Evolutionary conservation across 2,113 vertebrate species (phyloP).

Genomic region (Procavia capensis): DNA sequence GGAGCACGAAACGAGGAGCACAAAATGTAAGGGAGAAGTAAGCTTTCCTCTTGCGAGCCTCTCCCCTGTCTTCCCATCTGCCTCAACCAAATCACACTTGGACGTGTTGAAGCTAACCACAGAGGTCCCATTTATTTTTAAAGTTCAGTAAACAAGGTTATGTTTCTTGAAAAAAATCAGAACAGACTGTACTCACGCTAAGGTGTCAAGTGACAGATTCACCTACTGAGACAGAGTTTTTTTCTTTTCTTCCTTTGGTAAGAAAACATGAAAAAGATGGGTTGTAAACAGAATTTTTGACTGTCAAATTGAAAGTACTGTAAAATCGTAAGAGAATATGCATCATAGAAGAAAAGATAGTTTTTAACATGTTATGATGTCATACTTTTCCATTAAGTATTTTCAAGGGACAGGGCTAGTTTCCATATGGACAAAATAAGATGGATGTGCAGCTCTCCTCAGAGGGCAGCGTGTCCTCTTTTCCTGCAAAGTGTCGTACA

Average conservation of each 20-base stretch:
- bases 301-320: neutral
- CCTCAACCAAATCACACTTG: neutral
- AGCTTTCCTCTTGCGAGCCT: neutral
- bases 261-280: neutral
- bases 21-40: constrained; percentile 11
- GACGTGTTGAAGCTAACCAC: neutral
- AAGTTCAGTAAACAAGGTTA: constrained; percentile 41
- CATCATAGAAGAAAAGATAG: neutral
- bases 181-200: neutral
- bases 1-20: constrained; percentile 13
- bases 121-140: constrained; percentile 35
- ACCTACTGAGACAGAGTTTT: neutral
- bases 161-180: neutral
- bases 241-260: no score
- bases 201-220: neutral
- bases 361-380: neutral
- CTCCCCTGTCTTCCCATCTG: constrained; percentile 1
- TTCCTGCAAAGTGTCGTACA: neutral
- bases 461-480: neutral
- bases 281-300: neutral
- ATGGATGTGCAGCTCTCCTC: neutral
- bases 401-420: neutral
- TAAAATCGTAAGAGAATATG: neutral
- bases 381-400: neutral
- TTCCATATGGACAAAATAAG: neutral